phyloP scores from a whole-genome alignment of 2,888 invertebrate species.

The Theodoxus fluviatilis region DNA sequence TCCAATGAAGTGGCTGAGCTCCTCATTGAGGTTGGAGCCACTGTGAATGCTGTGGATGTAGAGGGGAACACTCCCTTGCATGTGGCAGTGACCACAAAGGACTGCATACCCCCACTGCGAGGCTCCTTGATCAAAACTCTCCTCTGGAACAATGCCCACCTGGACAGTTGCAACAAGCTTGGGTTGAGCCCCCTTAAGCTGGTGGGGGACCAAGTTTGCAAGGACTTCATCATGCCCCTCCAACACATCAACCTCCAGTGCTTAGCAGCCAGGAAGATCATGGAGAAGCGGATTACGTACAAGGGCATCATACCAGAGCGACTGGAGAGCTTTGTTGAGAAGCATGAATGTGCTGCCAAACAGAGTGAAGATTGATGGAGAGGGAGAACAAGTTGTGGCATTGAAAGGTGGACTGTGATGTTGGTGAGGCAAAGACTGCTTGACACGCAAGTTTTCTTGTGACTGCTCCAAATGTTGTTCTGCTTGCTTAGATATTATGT shows the following conservation, averaged over 20 bases:
- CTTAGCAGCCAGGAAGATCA: slow-evolving; percentile 70
- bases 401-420: too few relatives aligned
- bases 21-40: slow-evolving; percentile 82
- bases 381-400: slow-evolving; percentile 24
- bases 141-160: slow-evolving; percentile 82
- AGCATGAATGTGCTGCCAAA: slow-evolving; percentile 44
- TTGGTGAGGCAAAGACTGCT: too few relatives aligned
- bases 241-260: slow-evolving; percentile 60
- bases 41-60: slow-evolving; percentile 80
- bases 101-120: slow-evolving; percentile 67
- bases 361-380: not conserved
- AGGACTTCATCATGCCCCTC: slow-evolving; percentile 57
- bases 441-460: too few relatives aligned
- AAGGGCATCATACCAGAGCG: slow-evolving; percentile 55
- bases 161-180: slow-evolving; percentile 72
- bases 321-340: slow-evolving; percentile 58
- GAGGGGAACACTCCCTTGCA: slow-evolving; percentile 89
- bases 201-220: slow-evolving; percentile 52
- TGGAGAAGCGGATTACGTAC: slow-evolving; percentile 70
- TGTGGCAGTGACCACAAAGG: slow-evolving; percentile 74
- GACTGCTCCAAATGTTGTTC: too few relatives aligned
- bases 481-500: too few relatives aligned
- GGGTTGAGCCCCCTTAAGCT: slow-evolving; percentile 58
- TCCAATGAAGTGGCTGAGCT: slow-evolving; percentile 76
- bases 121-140: slow-evolving; percentile 79